Percentiles rank a stretch among this genome's conserved stretches.
Evolutionary conservation across 2,888 invertebrate genomes (phyloP).

Genomic region (Zele albiditarsus): DNA sequence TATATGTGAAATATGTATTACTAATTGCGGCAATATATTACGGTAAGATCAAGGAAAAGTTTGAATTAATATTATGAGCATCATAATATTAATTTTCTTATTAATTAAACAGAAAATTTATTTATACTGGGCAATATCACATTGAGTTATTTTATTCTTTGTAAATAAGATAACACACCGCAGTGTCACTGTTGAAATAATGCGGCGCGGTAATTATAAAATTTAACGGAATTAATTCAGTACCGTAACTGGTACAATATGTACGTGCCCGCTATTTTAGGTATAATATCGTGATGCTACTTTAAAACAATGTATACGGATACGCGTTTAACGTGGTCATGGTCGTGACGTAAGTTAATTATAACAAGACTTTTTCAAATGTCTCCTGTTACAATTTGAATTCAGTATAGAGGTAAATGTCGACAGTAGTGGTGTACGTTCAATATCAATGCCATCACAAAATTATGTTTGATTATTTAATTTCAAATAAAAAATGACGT

Average conservation of each 20-base stretch:
- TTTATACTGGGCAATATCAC: not conserved
- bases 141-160: not conserved
- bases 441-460: not conserved
- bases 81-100: not conserved
- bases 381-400: conserved; percentile 45
- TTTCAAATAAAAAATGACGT: not conserved
- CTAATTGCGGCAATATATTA: too few relatives aligned
- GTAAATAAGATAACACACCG: not conserved
- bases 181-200: conserved; percentile 20
- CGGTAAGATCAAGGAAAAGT: too few relatives aligned
- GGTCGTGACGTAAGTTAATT: conserved; percentile 61
- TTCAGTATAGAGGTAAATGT: conserved; percentile 44
- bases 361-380: conserved; percentile 54
- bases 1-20: conserved; percentile 71
- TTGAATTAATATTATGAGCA: too few relatives aligned
- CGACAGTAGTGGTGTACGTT: conserved; percentile 32
- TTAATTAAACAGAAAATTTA: not conserved
- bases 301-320: conserved; percentile 44
- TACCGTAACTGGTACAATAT: conserved; percentile 52
- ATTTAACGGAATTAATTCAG: conserved; percentile 39
- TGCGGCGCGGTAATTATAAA: conserved; percentile 30
- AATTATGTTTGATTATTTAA: not conserved
- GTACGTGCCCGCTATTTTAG: conserved; percentile 51
- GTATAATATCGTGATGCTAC: conserved; percentile 49
- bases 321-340: conserved; percentile 56